Percentiles rank a stretch among this genome's conserved stretches.
Conservation (phyloP, 2,797 vertebrate genomes). For the Eidolon dupreanum region DNA sequence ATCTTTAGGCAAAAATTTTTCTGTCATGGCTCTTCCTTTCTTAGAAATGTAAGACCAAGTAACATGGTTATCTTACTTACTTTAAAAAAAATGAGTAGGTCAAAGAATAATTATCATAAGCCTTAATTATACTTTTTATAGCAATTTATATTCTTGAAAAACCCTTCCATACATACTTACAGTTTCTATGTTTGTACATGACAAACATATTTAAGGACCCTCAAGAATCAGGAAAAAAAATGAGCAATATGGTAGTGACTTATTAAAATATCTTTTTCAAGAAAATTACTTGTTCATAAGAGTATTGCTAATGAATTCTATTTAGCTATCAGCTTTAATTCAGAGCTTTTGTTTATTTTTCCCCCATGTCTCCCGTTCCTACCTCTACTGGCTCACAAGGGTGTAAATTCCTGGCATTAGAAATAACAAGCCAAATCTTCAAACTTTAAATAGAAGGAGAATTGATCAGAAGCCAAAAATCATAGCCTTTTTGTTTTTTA, state of each 20-base stretch:
- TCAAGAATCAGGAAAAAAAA: background rate
- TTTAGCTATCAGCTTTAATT: background rate
- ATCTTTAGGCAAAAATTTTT: background rate
- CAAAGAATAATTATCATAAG: background rate
- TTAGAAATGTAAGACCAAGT: background rate
- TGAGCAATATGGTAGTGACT: background rate
- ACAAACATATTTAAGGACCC: background rate
- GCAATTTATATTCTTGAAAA: background rate
- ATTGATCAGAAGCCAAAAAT: constrained; percentile 50
- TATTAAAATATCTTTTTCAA: background rate
- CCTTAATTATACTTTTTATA: background rate
- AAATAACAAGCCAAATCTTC: constrained; percentile 44
- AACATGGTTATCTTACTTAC: background rate
- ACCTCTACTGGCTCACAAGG: background rate
- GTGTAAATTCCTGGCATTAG: constrained; percentile 44
- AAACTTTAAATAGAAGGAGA: constrained; percentile 29
- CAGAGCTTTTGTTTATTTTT: background rate
- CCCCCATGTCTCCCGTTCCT: background rate
- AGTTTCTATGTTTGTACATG: background rate
- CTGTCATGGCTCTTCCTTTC: background rate
- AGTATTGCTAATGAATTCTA: background rate
- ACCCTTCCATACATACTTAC: background rate
- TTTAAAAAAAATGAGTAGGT: background rate
- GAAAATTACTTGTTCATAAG: background rate
- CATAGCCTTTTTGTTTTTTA: constrained; percentile 55